These are phyloP conservation scores for Sipha flava DNA, from an alignment of 1,140 invertebrate species.

Conservation along the genomic window DNA sequence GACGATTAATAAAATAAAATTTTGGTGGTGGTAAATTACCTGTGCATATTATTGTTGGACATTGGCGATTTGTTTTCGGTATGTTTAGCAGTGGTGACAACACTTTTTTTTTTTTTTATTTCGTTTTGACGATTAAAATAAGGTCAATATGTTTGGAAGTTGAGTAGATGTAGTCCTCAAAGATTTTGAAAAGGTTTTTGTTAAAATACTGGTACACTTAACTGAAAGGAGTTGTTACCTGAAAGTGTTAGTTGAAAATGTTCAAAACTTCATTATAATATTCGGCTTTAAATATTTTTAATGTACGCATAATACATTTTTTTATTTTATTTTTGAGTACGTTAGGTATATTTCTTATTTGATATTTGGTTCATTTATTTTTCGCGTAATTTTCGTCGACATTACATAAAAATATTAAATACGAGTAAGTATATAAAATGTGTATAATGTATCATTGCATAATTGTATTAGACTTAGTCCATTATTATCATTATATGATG, in stretches of 20 bases:
- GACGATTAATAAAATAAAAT: neutral
- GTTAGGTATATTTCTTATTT: neutral
- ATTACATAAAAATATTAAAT: neutral
- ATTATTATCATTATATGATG: neutral
- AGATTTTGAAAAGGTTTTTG: neutral
- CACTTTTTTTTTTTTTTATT: neutral
- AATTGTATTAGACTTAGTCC: neutral
- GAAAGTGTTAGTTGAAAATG: neutral
- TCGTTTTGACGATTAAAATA: neutral
- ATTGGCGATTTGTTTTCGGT: neutral
- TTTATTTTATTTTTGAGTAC: neutral
- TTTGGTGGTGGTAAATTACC: neutral
- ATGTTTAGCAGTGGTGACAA: neutral
- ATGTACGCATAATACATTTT: neutral
- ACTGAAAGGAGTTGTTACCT: neutral
- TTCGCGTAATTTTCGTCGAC: too few species aligned
- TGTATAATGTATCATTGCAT: neutral
- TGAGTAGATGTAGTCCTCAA: neutral
- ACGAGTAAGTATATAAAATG: neutral
- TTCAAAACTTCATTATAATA: slow-evolving; percentile 3
- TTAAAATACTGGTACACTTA: neutral
- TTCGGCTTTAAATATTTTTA: neutral
- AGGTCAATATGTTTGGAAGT: neutral
- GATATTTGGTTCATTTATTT: neutral
- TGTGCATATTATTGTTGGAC: neutral